A percentile compares a stretch with the other conserved stretches of the same genome.
Conservation (phyloP, 1,140 invertebrate species). For the Oscheius sp. region DNA sequence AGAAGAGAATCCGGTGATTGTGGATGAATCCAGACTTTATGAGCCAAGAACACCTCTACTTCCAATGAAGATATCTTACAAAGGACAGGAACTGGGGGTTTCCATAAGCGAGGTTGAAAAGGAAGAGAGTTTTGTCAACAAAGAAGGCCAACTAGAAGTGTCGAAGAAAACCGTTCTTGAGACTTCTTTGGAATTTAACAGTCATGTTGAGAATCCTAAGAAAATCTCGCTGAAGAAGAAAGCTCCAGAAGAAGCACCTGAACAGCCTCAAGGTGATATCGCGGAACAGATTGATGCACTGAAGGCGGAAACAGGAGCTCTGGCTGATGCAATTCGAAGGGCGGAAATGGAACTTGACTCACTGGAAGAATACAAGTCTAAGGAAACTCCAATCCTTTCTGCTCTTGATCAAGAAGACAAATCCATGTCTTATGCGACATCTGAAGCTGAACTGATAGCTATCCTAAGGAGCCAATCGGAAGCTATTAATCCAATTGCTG, state of each 20-base stretch:
- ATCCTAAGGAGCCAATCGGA: neutral
- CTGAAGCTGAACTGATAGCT: neutral
- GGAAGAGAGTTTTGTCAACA: neutral
- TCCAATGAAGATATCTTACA: constrained; percentile 34
- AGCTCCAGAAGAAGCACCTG: neutral
- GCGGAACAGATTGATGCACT: neutral
- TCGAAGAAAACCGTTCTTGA: constrained; percentile 2
- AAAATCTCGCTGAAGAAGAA: constrained; percentile 2
- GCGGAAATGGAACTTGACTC: neutral
- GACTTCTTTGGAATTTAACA: constrained; percentile 11
- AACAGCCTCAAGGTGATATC: neutral
- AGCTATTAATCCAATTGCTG: neutral
- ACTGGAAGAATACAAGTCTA: neutral
- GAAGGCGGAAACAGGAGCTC: neutral
- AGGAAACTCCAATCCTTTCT: neutral
- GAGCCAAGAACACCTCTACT: constrained; percentile 36
- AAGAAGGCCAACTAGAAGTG: constrained; percentile 9
- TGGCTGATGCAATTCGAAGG: neutral
- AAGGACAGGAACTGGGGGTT: constrained; percentile 34
- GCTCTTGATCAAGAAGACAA: neutral
- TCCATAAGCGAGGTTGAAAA: constrained; percentile 15
- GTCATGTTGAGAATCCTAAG: neutral
- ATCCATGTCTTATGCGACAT: neutral
- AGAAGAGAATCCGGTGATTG: constrained; percentile 11
- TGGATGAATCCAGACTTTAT: constrained; percentile 29